Conservation (phyloP, 2,113 vertebrate species). For the Xenus cinereus region DNA sequence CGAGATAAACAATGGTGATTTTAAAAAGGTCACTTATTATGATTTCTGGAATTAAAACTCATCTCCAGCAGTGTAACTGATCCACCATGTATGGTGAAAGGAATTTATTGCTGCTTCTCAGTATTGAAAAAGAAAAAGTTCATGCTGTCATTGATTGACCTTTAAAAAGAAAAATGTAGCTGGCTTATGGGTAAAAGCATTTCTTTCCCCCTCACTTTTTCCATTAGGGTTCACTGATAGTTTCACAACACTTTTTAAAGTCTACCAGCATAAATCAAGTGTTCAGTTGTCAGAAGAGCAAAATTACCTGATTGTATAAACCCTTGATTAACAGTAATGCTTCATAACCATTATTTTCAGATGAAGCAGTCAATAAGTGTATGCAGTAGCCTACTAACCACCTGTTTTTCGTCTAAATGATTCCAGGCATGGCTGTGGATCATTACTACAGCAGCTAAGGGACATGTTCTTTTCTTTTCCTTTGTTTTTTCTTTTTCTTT, state of each 20-base stretch:
- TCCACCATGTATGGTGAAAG: constrained; percentile 52
- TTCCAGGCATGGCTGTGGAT: background rate
- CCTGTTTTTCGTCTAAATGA: background rate
- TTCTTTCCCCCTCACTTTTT: constrained; percentile 11
- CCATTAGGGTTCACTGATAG: background rate
- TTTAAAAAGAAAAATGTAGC: constrained; percentile 75
- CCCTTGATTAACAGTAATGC: background rate
- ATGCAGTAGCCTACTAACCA: background rate
- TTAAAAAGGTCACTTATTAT: constrained; percentile 66
- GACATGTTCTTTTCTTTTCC: background rate
- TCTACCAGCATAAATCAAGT: constrained; percentile 2
- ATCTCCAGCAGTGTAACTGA: constrained; percentile 59
- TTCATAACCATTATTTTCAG: background rate
- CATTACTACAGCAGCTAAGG: background rate
- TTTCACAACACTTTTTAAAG: constrained; percentile 15
- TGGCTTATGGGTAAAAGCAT: constrained; percentile 63
- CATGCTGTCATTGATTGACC: constrained; percentile 76
- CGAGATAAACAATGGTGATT: constrained; percentile 67
- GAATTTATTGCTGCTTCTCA: constrained; percentile 71
- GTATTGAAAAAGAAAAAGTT: constrained; percentile 72
- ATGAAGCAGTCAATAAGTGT: background rate
- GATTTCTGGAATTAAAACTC: constrained; percentile 72
- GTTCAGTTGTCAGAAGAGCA: background rate
- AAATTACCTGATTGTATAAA: background rate
- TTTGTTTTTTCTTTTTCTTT: too few relatives aligned